Evolutionary conservation across 2,888 invertebrate species (phyloP), one percentile per base, ranked within the genome.

Genomic region (Chymomyza fuscimana): DNA sequence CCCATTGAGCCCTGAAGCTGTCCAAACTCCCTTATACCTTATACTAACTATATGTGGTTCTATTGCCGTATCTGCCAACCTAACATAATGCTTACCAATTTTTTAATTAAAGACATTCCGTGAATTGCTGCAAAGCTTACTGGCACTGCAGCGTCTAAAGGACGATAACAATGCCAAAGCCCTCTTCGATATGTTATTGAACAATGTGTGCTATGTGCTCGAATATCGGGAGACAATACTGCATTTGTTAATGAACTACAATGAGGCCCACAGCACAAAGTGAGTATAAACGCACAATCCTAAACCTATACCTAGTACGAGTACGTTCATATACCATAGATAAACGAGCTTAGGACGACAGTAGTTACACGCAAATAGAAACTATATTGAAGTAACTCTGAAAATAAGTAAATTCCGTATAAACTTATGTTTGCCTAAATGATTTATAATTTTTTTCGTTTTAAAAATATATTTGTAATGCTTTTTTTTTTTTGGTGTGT

Each of bases 191-290:
- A 96, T 97, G 84, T 95, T 99, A 79, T 96, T 98, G 92, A 96
- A 96, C 91, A 97, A 97, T 91, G 94, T 97, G 78, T 97, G 99
- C 92, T 99, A 99, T 92, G 96, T 98, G 60, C 93, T 96, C 82
- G 99, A 99, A 92, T 98, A 98, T 91, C 94, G 99, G 76, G 99
- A 99, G 92, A 95, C 97, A 80, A 94, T 97, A 87, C 92, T 97
- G 69, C 94, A 94, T 64, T 94, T 97, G 78, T 92, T 98, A 86
- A 93, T 96, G 78, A 95, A 94, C 86, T 99, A 95, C 92, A 96
- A 98, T 89, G 96, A 97, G 89, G 92, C 94, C 81, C 96, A 96
- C 93, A 96, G 97, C 94, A 96, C 98, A 72, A 95, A 95, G 97
- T 95, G 92, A 91, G 93, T 93, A 89, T 62, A 63, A 54, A 54